phyloP scores from a whole-genome alignment of 2,113 vertebrate species.

The Pipra filicauda region DNA sequence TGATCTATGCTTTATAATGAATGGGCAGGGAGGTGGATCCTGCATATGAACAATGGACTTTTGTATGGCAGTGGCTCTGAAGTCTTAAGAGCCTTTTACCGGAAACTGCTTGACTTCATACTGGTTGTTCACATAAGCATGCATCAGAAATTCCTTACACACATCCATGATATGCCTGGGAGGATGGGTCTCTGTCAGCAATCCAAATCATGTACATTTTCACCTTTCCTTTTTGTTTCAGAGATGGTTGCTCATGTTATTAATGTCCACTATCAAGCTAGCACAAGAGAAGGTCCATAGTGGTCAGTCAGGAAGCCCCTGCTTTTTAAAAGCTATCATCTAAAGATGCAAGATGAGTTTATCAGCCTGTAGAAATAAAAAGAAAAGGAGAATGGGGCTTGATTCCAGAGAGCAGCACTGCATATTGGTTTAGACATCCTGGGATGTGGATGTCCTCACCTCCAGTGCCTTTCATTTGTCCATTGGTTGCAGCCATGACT shows the following conservation, averaged over 20 bases:
- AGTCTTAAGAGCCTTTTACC: neutral
- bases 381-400: neutral
- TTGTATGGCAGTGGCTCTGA: neutral
- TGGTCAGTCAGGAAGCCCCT: neutral
- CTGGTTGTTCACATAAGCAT: neutral
- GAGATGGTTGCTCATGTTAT: neutral
- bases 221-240: neutral
- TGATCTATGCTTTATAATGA: slow-evolving; percentile 9
- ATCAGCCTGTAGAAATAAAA: neutral
- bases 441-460: neutral
- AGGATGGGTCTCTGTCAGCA: neutral
- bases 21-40: neutral
- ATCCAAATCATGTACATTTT: neutral
- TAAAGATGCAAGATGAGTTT: neutral
- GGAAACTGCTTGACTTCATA: neutral
- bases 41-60: slow-evolving; percentile 11
- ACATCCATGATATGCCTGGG: neutral
- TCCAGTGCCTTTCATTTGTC: neutral
- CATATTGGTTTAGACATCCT: rapidly evolving
- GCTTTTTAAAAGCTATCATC: neutral
- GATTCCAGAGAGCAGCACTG: neutral
- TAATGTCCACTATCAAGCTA: neutral
- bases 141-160: slow-evolving; percentile 14
- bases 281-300: neutral
- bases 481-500: neutral